Evolutionary conservation across 2,113 vertebrate genomes (phyloP).

Genomic region (Heptranchias perlo): DNA sequence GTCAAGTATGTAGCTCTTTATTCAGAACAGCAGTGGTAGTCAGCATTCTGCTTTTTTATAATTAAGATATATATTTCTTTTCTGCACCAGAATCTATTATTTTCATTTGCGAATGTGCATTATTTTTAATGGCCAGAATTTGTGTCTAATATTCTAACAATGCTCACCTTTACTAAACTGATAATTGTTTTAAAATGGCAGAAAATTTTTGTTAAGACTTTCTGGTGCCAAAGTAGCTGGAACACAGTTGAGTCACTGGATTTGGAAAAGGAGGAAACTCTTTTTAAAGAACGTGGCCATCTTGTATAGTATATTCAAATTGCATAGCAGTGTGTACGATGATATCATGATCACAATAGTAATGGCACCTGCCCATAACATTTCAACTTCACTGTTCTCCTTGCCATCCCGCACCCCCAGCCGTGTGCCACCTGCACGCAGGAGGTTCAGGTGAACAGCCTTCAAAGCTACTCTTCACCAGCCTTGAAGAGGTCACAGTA

Average conservation of each 20-base stretch:
- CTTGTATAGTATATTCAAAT: not conserved
- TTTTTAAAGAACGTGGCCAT: not conserved
- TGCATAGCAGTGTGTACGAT: not conserved
- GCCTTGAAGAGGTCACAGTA: not conserved
- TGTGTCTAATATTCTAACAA: not conserved
- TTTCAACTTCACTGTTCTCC: not conserved
- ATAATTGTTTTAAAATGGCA: not conserved
- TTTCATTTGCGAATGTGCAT: not conserved
- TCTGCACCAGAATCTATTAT: not conserved
- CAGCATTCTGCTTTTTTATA: not conserved
- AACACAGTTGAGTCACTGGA: not conserved
- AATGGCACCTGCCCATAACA: not conserved
- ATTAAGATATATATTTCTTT: not conserved
- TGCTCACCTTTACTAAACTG: not conserved
- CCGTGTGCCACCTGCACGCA: not conserved
- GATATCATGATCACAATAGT: not conserved
- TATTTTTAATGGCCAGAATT: not conserved
- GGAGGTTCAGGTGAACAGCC: not conserved
- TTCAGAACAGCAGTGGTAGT: not conserved
- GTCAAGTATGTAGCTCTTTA: not conserved
- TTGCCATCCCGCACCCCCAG: not conserved
- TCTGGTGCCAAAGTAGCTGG: not conserved
- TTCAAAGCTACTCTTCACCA: not conserved
- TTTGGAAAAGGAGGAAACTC: not conserved
- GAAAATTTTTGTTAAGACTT: not conserved